A percentile compares a stretch with the other conserved stretches of the same genome.
Conservation (phyloP, 2,797 vertebrate genomes). For the Syngnathus acus region DNA sequence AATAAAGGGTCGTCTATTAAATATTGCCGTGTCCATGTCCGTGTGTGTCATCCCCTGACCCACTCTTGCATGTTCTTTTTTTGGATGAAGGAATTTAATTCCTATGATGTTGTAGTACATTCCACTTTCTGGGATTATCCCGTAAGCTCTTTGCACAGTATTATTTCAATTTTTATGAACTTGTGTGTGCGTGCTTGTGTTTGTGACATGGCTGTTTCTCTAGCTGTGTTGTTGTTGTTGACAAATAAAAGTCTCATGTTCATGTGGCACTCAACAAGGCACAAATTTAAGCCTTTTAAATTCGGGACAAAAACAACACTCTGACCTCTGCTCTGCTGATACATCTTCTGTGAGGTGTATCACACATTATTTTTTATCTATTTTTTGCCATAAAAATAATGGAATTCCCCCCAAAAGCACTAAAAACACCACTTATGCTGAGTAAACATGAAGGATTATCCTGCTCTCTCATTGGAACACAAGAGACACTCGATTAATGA, state of each 20-base stretch:
- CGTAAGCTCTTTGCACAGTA: slow-evolving; percentile 65
- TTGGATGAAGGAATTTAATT: slow-evolving; percentile 64
- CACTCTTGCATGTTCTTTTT: slow-evolving; percentile 45
- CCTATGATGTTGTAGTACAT: slow-evolving; percentile 61
- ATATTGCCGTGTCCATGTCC: not conserved
- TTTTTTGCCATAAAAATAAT: slow-evolving; percentile 9
- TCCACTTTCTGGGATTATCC: slow-evolving; percentile 67
- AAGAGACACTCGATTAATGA: not conserved
- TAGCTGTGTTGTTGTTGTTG: slow-evolving; percentile 27
- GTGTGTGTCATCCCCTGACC: slow-evolving; percentile 40
- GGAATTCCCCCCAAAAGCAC: not conserved
- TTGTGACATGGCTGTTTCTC: slow-evolving; percentile 22
- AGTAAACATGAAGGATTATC: slow-evolving; percentile 1
- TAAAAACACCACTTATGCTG: slow-evolving; percentile 3
- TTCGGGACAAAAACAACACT: slow-evolving; percentile 41
- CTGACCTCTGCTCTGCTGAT: slow-evolving; percentile 38
- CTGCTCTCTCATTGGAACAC: not conserved
- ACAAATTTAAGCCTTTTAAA: slow-evolving; percentile 37
- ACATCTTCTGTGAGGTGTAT: slow-evolving; percentile 30
- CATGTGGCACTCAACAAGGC: slow-evolving; percentile 14
- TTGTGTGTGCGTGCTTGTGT: slow-evolving; percentile 17
- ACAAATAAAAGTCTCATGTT: slow-evolving; percentile 44
- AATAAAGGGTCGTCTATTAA: not conserved
- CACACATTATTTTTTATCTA: slow-evolving; percentile 19
- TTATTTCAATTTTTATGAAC: slow-evolving; percentile 55